Percentiles rank a stretch among this genome's conserved stretches.
These are phyloP conservation scores for Strix uralensis DNA, from an alignment of 2,113 vertebrate species.

Conservation along the genomic window DNA sequence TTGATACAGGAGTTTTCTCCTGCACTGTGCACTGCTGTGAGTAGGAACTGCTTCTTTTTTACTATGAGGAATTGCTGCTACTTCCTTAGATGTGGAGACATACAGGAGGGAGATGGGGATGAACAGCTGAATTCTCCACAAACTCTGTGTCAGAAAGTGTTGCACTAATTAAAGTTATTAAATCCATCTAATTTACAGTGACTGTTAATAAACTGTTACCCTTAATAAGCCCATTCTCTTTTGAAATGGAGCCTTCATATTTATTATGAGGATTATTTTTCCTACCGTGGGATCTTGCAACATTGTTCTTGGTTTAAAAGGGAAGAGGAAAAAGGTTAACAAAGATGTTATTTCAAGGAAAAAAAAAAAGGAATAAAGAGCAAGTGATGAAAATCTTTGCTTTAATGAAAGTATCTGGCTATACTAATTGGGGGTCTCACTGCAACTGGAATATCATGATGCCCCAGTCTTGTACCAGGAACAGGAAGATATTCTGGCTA, in stretches of 20 bases:
- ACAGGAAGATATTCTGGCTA: background rate
- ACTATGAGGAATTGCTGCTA: background rate
- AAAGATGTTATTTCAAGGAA: background rate
- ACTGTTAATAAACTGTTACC: constrained; percentile 53
- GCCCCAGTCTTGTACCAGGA: background rate
- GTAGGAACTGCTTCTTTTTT: background rate
- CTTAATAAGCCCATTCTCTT: constrained; percentile 33
- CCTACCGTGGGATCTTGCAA: background rate
- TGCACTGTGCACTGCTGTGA: background rate
- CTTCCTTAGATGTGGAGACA: background rate
- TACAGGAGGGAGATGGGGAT: background rate
- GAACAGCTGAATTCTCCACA: background rate
- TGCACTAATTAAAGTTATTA: constrained; percentile 60
- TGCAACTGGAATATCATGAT: background rate
- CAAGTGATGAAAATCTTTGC: background rate
- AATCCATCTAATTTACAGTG: constrained; percentile 22
- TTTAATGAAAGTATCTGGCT: background rate
- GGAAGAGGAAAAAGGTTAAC: background rate
- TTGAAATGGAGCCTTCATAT: constrained; percentile 9
- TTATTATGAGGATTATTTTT: constrained; percentile 34
- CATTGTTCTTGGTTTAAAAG: constrained; percentile 10
- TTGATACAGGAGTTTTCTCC: background rate
- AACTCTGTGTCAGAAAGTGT: constrained; percentile 27
- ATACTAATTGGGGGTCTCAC: background rate
- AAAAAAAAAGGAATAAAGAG: background rate